Percentiles rank a stretch among this genome's conserved stretches.
Evolutionary conservation across 1,140 invertebrate genomes (phyloP).

Genomic region (Drosophila watanabei): DNA sequence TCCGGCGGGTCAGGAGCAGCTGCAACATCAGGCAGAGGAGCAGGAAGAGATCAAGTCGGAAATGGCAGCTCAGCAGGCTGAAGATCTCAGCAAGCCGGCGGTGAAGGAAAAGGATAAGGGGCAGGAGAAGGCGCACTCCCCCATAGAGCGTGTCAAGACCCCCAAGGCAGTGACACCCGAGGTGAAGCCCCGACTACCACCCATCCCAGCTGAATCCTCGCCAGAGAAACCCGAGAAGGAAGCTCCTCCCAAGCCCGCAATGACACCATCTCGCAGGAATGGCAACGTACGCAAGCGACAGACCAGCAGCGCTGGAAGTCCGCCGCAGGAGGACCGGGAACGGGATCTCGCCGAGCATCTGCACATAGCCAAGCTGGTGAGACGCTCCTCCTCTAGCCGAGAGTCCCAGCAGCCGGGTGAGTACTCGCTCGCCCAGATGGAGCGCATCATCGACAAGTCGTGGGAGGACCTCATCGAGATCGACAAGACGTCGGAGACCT

Average conservation of each 20-base stretch:
- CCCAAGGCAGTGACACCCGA: slow-evolving; percentile 33
- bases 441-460: slow-evolving; percentile 91
- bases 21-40: not conserved
- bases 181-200: not conserved
- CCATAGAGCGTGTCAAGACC: slow-evolving; percentile 26
- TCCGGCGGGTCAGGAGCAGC: slow-evolving; percentile 27
- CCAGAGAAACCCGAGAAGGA: slow-evolving; percentile 53
- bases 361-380: slow-evolving; percentile 65
- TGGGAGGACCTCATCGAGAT: slow-evolving; percentile 99
- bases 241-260: slow-evolving; percentile 19
- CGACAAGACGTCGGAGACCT: slow-evolving; percentile 93
- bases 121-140: slow-evolving; percentile 44
- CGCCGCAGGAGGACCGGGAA: slow-evolving; percentile 52
- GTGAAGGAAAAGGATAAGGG: slow-evolving; percentile 23
- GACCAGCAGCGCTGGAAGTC: slow-evolving; percentile 47
- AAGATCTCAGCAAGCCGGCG: slow-evolving; percentile 67
- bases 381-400: slow-evolving; percentile 70
- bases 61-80: slow-evolving; percentile 42
- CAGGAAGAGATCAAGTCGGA: slow-evolving; percentile 22
- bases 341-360: slow-evolving; percentile 49
- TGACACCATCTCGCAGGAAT: slow-evolving; percentile 48
- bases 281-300: slow-evolving; percentile 68
- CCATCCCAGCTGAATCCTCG: not conserved
- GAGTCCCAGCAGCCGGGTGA: slow-evolving; percentile 56
- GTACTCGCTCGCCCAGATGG: slow-evolving; percentile 76